phyloP scores from a whole-genome alignment of 2,888 invertebrate genomes.

The Schizaphis graminum region DNA sequence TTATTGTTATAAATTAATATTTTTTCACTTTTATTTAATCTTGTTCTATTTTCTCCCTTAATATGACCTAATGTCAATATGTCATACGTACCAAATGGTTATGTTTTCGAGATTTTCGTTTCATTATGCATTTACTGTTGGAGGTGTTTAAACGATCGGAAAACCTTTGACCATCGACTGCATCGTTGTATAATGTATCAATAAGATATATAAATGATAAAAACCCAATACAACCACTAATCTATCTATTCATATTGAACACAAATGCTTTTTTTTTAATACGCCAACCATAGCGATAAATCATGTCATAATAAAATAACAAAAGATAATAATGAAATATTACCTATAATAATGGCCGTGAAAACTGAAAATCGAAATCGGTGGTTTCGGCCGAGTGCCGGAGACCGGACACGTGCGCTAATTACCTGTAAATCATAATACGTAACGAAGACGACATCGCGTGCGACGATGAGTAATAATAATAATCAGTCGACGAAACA shows the following conservation, averaged over 20 bases:
- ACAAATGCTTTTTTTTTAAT: not conserved
- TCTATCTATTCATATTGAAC: not conserved
- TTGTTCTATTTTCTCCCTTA: not conserved
- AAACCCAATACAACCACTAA: not conserved
- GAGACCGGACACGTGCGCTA: constrained; percentile 2
- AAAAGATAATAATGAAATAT: not conserved
- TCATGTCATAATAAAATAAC: not conserved
- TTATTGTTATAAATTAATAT: not conserved
- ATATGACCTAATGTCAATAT: not conserved
- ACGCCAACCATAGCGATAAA: not conserved
- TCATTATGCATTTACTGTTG: not conserved
- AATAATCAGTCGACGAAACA: not conserved
- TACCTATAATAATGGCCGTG: not conserved
- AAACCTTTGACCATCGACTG: not conserved
- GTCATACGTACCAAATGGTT: not conserved
- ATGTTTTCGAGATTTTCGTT: not conserved
- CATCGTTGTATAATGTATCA: not conserved
- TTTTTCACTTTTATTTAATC: not conserved
- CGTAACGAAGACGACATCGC: not conserved
- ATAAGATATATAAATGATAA: not conserved
- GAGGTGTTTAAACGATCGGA: not conserved
- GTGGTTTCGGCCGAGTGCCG: not conserved
- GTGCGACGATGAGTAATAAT: not conserved
- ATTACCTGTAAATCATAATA: not conserved
- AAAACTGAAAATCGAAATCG: constrained; percentile 5